These are phyloP conservation scores for Drosophila navojoa DNA, from an alignment of 1,140 invertebrate genomes.

Conservation along the genomic window DNA sequence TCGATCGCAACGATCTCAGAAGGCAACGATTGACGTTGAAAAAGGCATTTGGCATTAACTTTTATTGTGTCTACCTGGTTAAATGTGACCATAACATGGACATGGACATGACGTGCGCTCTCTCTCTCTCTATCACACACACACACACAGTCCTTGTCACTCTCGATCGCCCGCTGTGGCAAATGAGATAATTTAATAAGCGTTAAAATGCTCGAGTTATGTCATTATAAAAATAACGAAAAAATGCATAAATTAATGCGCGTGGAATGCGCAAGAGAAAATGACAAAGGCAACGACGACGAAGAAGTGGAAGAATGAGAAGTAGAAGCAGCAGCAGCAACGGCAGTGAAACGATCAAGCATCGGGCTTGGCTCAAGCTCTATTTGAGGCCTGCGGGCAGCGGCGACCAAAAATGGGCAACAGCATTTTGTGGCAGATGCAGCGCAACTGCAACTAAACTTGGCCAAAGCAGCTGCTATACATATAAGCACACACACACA, in stretches of 20 bases:
- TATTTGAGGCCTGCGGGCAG: conserved; percentile 12
- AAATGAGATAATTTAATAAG: conserved; percentile 84
- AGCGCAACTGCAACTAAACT: conserved; percentile 30
- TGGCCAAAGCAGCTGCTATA: conserved; percentile 20
- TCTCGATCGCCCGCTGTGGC: conserved; percentile 61
- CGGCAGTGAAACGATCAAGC: not conserved
- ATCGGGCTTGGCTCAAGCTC: not conserved
- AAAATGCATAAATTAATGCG: conserved; percentile 73
- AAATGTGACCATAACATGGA: conserved; percentile 17
- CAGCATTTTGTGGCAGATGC: conserved; percentile 63
- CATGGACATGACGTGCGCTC: not conserved
- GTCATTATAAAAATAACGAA: conserved; percentile 83
- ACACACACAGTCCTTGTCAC: too few species aligned
- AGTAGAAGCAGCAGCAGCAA: not conserved
- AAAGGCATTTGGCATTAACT: conserved; percentile 57
- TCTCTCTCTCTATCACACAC: too few species aligned
- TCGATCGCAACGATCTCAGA: conserved; percentile 1
- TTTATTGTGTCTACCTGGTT: conserved; percentile 76
- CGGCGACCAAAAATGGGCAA: conserved; percentile 78
- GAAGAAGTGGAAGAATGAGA: too few species aligned
- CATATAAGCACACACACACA: conserved; percentile 6
- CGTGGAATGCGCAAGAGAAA: conserved; percentile 7
- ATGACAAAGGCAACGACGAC: not conserved
- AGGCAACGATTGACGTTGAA: conserved; percentile 3
- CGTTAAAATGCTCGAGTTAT: conserved; percentile 84